Evolutionary conservation across 2,113 vertebrate species (phyloP).

Genomic region (Catharus fuscescens): DNA sequence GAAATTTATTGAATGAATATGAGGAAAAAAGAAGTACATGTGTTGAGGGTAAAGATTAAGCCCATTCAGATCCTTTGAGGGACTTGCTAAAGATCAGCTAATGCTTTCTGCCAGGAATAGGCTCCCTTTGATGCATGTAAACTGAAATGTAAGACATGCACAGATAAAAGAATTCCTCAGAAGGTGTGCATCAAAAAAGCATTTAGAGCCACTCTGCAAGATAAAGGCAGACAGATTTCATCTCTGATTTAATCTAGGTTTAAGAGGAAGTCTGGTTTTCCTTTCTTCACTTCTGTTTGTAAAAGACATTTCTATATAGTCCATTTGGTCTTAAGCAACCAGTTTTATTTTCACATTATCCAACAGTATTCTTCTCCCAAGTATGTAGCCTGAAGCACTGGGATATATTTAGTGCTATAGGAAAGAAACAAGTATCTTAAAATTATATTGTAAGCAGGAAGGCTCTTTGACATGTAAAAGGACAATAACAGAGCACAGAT

Average conservation of each 20-base stretch:
- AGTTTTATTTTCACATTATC: neutral
- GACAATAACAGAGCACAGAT: neutral
- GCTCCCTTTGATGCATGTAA: conserved; percentile 19
- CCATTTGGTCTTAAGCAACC: neutral
- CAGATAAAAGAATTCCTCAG: conserved; percentile 22
- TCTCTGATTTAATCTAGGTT: neutral
- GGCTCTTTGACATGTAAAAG: neutral
- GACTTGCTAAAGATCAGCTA: conserved; percentile 4
- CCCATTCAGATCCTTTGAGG: neutral
- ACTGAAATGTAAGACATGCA: conserved; percentile 10
- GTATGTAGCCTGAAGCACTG: neutral
- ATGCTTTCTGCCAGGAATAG: neutral
- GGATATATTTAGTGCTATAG: neutral
- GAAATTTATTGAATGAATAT: neutral
- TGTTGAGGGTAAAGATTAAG: conserved; percentile 27
- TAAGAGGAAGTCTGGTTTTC: neutral
- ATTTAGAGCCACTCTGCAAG: neutral
- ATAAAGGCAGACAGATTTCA: neutral
- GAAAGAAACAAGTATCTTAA: neutral
- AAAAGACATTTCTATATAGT: neutral
- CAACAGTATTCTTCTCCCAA: neutral
- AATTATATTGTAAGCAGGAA: neutral
- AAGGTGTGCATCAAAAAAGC: neutral
- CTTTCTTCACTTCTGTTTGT: neutral
- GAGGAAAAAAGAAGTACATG: neutral